Evolutionary conservation across 1,140 invertebrate species (phyloP).

Genomic region (Papilio polytes): DNA sequence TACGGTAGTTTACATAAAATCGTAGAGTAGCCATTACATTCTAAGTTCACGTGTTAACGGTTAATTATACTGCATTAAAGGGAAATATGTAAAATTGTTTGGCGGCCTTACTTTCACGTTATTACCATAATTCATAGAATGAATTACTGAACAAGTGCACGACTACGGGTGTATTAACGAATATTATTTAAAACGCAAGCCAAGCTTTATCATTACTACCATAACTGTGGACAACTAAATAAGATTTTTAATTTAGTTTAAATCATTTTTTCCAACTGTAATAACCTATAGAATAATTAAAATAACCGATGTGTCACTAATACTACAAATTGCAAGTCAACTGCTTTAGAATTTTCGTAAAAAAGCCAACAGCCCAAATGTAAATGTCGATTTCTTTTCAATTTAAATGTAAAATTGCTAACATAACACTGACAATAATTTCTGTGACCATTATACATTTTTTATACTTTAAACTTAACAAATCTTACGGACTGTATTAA

Average conservation of each 20-base stretch:
- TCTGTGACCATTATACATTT: too few species aligned
- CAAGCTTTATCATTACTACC: neutral
- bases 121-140: slow-evolving; percentile 48
- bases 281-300: too few species aligned
- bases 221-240: neutral
- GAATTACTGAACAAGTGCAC: slow-evolving; percentile 45
- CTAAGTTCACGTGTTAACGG: slow-evolving; percentile 46
- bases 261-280: too few species aligned
- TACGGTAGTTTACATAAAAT: slow-evolving; percentile 19
- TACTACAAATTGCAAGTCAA: too few species aligned
- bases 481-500: too few species aligned
- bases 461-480: too few species aligned
- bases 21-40: slow-evolving; percentile 25
- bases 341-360: too few species aligned
- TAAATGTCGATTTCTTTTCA: too few species aligned
- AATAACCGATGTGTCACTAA: too few species aligned
- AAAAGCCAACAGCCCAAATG: too few species aligned
- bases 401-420: too few species aligned
- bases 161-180: slow-evolving; percentile 13
- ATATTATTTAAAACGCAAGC: slow-evolving; percentile 44
- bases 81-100: slow-evolving; percentile 33
- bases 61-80: slow-evolving; percentile 52
- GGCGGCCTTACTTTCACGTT: slow-evolving; percentile 42
- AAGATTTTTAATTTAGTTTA: neutral
- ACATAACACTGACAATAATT: too few species aligned